These are phyloP conservation scores for Sciurus niger DNA, from an alignment of 2,113 vertebrate species.

Conservation along the genomic window DNA sequence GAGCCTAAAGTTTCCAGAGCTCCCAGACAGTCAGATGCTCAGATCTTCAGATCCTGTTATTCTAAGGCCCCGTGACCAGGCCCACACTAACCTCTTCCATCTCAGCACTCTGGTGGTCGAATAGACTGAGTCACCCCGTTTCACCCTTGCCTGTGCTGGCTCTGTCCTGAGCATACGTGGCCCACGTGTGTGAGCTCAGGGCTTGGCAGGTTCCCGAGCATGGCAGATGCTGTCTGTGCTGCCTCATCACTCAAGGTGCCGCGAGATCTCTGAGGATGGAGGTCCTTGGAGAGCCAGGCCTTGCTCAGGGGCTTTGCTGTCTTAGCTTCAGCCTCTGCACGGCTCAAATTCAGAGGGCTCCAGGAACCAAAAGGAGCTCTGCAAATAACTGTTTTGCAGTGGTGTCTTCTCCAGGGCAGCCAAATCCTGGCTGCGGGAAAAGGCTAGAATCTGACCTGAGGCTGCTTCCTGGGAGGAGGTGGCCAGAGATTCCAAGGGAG, in stretches of 20 bases:
- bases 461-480: conserved; percentile 35
- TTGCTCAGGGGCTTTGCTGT: neutral
- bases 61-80: neutral
- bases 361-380: neutral
- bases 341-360: neutral
- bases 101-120: neutral
- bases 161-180: neutral
- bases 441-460: neutral
- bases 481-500: neutral
- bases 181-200: neutral
- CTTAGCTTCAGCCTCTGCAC: neutral
- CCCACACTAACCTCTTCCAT: neutral
- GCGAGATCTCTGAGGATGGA: fast-evolving
- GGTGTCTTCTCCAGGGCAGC: neutral
- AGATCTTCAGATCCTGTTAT: conserved; percentile 56
- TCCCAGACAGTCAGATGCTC: conserved; percentile 26
- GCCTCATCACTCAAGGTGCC: neutral
- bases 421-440: neutral
- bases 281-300: neutral
- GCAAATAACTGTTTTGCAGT: neutral
- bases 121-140: neutral
- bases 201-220: fast-evolving
- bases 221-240: neutral
- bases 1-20: neutral
- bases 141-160: neutral